phyloP scores from a whole-genome alignment of 1,140 invertebrate species.

The Neodiprion fabricii region DNA sequence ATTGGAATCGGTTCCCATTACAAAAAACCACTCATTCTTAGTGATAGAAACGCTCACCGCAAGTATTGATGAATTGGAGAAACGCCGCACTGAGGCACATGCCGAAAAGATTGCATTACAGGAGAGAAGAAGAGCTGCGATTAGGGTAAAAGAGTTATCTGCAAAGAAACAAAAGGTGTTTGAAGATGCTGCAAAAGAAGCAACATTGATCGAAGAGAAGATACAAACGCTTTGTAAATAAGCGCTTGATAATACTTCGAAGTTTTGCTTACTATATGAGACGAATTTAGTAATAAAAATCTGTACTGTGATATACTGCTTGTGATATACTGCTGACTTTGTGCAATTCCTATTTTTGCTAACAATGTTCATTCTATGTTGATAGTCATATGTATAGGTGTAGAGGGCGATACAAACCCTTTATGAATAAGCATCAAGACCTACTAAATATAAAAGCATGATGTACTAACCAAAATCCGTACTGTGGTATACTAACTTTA shows the following conservation, averaged over 20 bases:
- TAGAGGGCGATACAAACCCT: background rate
- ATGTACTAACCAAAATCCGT: too few species aligned
- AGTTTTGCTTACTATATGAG: background rate
- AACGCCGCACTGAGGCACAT: background rate
- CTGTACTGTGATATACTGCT: background rate
- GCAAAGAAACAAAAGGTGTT: background rate
- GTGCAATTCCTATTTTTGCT: background rate
- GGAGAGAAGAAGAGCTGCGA: background rate
- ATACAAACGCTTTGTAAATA: background rate
- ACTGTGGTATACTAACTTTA: too few species aligned
- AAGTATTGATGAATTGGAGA: background rate
- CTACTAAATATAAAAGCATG: background rate
- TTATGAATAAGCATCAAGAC: background rate
- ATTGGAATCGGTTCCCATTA: constrained; percentile 22
- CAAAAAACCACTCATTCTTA: constrained; percentile 6
- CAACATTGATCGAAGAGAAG: background rate
- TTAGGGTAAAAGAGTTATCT: background rate
- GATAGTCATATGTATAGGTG: background rate
- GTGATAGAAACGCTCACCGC: constrained; percentile 2
- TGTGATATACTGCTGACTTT: background rate
- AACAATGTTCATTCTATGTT: background rate
- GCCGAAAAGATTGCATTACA: background rate
- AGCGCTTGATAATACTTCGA: background rate
- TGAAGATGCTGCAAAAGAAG: background rate
- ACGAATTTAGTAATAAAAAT: background rate